Conservation (phyloP, 2,797 vertebrate genomes). For the Alauda arvensis region DNA sequence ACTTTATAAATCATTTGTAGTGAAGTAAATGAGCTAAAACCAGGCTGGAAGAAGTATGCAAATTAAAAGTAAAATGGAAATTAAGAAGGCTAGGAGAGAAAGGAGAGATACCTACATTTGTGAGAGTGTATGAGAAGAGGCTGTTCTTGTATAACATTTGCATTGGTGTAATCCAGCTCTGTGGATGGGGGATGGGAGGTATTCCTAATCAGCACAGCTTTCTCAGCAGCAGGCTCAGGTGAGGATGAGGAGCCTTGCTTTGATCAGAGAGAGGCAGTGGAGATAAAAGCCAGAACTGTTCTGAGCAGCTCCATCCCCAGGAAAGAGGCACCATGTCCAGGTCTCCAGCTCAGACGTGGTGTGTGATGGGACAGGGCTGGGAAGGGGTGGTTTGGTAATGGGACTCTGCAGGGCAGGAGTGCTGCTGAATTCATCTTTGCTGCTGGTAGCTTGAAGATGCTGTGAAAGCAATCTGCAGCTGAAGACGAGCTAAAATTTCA, state of each 20-base stretch:
- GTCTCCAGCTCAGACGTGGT: not conserved
- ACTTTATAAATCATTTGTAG: constrained; percentile 37
- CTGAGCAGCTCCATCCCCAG: not conserved
- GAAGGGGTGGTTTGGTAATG: not conserved
- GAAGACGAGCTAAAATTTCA: not conserved
- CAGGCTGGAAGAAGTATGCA: constrained; percentile 29
- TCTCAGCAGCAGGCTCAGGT: not conserved
- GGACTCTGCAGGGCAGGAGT: not conserved
- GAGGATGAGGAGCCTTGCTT: not conserved
- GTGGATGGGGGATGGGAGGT: not conserved
- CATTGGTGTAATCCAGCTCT: not conserved
- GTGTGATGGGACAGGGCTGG: accelerated
- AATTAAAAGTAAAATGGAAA: constrained; percentile 30
- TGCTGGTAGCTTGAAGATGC: not conserved
- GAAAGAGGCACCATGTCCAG: accelerated
- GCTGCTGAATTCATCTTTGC: not conserved
- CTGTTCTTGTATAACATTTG: not conserved
- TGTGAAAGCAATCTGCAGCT: not conserved
- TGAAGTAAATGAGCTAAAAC: constrained; percentile 41
- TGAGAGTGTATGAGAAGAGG: not conserved
- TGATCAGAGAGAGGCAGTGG: not conserved
- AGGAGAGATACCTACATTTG: not conserved
- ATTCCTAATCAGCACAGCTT: not conserved
- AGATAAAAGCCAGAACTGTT: not conserved
- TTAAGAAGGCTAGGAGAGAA: not conserved